A percentile compares a stretch with the other conserved stretches of the same genome.
phyloP scores from a whole-genome alignment of 2,113 vertebrate species.

The Gambusia holbrooki region DNA sequence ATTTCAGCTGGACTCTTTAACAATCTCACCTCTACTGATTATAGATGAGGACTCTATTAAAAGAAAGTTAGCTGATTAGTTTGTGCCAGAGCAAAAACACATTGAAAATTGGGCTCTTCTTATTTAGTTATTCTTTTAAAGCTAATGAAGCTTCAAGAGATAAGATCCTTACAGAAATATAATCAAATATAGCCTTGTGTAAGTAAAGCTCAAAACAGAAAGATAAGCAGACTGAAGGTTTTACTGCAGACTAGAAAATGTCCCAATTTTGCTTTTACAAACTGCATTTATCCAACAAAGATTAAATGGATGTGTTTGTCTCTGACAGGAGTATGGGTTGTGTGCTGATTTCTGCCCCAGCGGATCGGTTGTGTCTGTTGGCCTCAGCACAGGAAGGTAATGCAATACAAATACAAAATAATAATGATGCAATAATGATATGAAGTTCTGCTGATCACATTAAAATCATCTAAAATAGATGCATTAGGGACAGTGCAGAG shows the following conservation, averaged over 20 bases:
- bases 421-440: too few relatives aligned
- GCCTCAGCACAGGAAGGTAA: slow-evolving; percentile 88
- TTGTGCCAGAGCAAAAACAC: too few relatives aligned
- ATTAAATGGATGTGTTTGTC: slow-evolving; percentile 5
- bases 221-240: not conserved
- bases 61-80: too few relatives aligned
- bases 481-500: too few relatives aligned
- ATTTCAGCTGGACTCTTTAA: too few relatives aligned
- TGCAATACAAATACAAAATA: not conserved
- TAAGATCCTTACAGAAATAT: not conserved
- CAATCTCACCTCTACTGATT: too few relatives aligned
- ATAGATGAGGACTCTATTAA: too few relatives aligned
- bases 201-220: not conserved
- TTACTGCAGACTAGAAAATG: not conserved
- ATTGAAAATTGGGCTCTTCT: too few relatives aligned
- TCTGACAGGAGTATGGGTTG: slow-evolving; percentile 86
- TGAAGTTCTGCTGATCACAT: too few relatives aligned
- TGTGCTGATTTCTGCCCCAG: slow-evolving; percentile 91
- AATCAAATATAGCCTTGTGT: not conserved
- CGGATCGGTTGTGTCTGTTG: slow-evolving; percentile 87
- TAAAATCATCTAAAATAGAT: too few relatives aligned
- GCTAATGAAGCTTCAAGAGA: not conserved
- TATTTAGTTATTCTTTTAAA: too few relatives aligned
- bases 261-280: not conserved
- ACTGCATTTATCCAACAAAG: not conserved